Evolutionary conservation across 2,888 invertebrate species (phyloP).

Genomic region (Limnephilus rhombicus): DNA sequence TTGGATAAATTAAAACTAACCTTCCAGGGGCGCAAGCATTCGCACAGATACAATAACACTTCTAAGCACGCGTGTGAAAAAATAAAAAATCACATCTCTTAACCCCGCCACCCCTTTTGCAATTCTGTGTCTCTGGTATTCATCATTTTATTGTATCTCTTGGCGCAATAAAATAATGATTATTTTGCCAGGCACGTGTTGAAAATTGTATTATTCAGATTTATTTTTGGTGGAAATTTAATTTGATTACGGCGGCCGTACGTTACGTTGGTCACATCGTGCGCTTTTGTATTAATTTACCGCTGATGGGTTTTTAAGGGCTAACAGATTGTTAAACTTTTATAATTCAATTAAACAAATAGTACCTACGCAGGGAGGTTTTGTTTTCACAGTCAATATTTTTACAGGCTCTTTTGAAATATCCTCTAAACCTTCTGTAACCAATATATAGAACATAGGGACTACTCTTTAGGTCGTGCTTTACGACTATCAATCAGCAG

Average conservation of each 20-base stretch:
- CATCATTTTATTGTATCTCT: constrained; percentile 20
- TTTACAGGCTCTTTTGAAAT: not conserved
- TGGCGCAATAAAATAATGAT: constrained; percentile 49
- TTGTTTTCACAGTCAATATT: not conserved
- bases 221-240: constrained; percentile 50
- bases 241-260: constrained; percentile 35
- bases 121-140: not conserved
- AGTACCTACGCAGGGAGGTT: not conserved
- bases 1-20: constrained; percentile 66
- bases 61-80: constrained; percentile 63
- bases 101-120: not conserved
- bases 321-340: not conserved
- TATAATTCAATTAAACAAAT: not conserved
- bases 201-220: constrained; percentile 46
- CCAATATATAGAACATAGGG: not conserved
- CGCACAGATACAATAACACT: constrained; percentile 63
- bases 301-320: constrained; percentile 18
- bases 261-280: constrained; percentile 21
- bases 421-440: not conserved
- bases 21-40: constrained; percentile 51
- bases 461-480: too few species aligned
- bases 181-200: constrained; percentile 52
- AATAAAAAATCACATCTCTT: constrained; percentile 59
- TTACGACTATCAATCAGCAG: too few species aligned
- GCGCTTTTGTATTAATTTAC: constrained; percentile 7